These are phyloP conservation scores for Cinclus mexicanus DNA, from an alignment of 2,113 vertebrate species.

Conservation along the genomic window DNA sequence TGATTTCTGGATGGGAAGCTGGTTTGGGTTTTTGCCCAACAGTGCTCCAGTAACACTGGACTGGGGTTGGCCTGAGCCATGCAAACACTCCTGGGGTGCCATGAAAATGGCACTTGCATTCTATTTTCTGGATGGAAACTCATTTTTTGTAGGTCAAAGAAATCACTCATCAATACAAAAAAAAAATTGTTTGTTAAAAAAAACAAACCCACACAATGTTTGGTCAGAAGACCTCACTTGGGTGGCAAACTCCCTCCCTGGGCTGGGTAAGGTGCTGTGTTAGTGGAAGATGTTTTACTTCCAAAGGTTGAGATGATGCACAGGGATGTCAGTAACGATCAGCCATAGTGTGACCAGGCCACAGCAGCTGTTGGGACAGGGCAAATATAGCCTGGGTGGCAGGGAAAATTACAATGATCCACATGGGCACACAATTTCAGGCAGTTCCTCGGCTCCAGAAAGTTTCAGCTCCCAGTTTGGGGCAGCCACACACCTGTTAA, in stretches of 20 bases:
- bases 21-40: not conserved
- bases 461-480: not conserved
- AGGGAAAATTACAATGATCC: not conserved
- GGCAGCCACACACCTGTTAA: not conserved
- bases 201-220: accelerated
- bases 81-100: not conserved
- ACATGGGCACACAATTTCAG: accelerated
- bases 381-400: not conserved
- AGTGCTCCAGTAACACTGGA: not conserved
- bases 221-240: not conserved
- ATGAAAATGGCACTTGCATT: not conserved
- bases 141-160: not conserved
- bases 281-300: not conserved
- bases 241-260: not conserved
- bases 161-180: not conserved
- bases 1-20: not conserved
- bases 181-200: not conserved
- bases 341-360: not conserved
- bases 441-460: not conserved
- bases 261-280: accelerated
- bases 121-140: not conserved
- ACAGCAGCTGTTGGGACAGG: not conserved
- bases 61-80: not conserved
- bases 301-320: not conserved
- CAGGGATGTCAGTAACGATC: accelerated